These are phyloP conservation scores for Agrochola lychnidis DNA, from an alignment of 2,888 invertebrate species.

Conservation along the genomic window DNA sequence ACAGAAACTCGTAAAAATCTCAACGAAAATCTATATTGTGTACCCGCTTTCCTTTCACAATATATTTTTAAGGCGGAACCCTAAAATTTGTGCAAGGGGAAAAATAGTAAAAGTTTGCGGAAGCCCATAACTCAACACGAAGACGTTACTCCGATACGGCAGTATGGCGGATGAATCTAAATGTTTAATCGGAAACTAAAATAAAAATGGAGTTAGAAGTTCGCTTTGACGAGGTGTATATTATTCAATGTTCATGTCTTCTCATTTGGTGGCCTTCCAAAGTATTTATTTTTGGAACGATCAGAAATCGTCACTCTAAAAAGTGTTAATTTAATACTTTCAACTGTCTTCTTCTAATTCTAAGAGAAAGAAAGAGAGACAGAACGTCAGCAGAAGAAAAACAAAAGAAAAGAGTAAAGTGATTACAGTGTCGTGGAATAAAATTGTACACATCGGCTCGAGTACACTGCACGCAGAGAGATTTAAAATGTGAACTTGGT, in stretches of 20 bases:
- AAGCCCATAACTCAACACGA: conserved; percentile 64
- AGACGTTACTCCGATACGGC: conserved; percentile 60
- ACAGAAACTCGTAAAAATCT: conserved; percentile 32
- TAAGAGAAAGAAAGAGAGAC: no score
- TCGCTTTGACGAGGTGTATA: background rate
- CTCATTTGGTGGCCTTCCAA: no score
- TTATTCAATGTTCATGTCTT: background rate
- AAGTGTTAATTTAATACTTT: no score
- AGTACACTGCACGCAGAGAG: no score
- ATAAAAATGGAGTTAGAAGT: conserved; percentile 33
- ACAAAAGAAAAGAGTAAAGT: no score
- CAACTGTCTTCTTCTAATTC: no score
- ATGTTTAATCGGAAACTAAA: conserved; percentile 52
- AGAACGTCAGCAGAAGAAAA: no score
- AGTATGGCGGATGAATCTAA: conserved; percentile 57
- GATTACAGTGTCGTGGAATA: no score
- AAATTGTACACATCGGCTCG: no score
- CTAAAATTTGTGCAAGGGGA: conserved; percentile 64
- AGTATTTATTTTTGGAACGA: no score
- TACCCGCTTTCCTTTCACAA: conserved; percentile 9
- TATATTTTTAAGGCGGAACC: conserved; percentile 46
- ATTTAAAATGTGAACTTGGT: no score
- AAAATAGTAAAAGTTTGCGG: conserved; percentile 65
- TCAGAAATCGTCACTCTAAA: no score
- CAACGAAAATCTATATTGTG: conserved; percentile 10